A percentile compares a stretch with the other conserved stretches of the same genome.
phyloP scores from a whole-genome alignment of 2,797 vertebrate genomes.

The Alfaro cultratus region DNA sequence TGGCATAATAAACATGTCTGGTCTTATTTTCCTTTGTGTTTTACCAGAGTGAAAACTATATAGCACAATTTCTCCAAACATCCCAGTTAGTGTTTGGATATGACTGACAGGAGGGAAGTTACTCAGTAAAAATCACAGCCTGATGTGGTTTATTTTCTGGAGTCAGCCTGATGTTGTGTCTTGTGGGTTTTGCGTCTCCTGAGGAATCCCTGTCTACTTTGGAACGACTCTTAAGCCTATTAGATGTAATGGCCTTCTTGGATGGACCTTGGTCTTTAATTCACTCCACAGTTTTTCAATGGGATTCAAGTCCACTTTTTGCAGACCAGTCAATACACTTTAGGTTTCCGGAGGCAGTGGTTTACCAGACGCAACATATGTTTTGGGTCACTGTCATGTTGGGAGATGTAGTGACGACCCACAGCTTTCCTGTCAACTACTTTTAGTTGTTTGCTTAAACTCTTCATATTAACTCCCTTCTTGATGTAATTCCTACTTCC shows the following conservation, averaged over 20 bases:
- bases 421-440: not conserved
- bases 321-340: not conserved
- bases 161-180: not conserved
- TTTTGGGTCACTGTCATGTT: too few species aligned
- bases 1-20: not conserved
- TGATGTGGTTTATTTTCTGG: not conserved
- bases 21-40: not conserved
- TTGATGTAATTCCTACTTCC: not conserved
- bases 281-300: not conserved
- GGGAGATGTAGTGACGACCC: too few species aligned
- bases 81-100: not conserved
- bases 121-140: not conserved
- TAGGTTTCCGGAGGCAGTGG: not conserved
- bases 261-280: not conserved
- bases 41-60: not conserved
- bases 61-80: not conserved
- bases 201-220: not conserved
- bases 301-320: not conserved
- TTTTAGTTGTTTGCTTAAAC: not conserved
- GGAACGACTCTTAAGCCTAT: not conserved
- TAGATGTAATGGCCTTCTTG: not conserved
- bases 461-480: not conserved
- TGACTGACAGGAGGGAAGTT: not conserved
- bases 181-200: not conserved
- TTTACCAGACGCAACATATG: not conserved